Base-by-base conservation (phyloP, 2,888 invertebrate genomes). In the Cantharis flavilabris region DNA sequence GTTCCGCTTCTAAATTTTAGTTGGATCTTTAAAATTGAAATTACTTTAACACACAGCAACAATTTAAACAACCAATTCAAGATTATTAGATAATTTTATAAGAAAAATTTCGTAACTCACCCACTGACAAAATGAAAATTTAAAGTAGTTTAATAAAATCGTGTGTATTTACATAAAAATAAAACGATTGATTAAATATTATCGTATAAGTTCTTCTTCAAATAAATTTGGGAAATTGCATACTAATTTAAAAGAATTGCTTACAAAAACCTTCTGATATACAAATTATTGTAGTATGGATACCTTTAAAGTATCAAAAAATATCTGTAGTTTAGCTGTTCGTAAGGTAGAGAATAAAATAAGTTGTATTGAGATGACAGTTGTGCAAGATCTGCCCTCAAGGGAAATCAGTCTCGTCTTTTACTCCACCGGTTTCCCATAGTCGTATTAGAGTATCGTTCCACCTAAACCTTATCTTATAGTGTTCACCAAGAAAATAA, bases 331-430 rank as follows among this genome's bases (percentile, higher is more conserved):
- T 76, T 76, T 72, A 72, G 72, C 26, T 72, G 70, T 33, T 70
- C 73, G 63, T 76, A 76, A 69, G 69, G 72, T 64, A 69, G 30
- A 63, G 70, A 78, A 78, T 75, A 78, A 73, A 78, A 78, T 78
- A 78, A 76, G 75, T 65, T 76, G 78, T 75, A 78, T 75, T 78
- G 78, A 76, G 75, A 78, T 78, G 78, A 78, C 78, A 75, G 78
- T 78, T 70, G 75, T 69, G 73, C 76, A 73, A 78, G 78, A 73
- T 78, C 75, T 75, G 62, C 73, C 49, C 78, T 73, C 78, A 30
- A 71, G 78, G 78, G 78, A 78, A 78, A 78, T 78, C 78, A 78
- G 71, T 73, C 78, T 71, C 75, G 72, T 78, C 78, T 75, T 75
- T 78, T 78, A 75, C 78, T 78, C 75, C 78, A 73, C 75, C 78